Evolutionary conservation across 2,797 vertebrate genomes (phyloP), one percentile per base, ranked within the genome.

Genomic region (Chelmon rostratus): DNA sequence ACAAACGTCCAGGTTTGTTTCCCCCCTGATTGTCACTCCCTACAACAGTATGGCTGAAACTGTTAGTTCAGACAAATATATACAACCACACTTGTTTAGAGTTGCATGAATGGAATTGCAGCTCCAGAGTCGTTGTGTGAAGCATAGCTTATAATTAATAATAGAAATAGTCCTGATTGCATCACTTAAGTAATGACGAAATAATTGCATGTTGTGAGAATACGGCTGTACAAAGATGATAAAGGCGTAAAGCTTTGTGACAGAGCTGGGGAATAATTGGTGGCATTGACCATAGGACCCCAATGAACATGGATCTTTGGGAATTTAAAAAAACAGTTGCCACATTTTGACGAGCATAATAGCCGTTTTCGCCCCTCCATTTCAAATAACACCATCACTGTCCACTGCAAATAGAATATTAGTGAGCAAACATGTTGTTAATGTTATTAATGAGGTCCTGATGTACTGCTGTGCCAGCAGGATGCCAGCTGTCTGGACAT

Each of bases 361-460:
- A 53, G 35, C 18, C 53, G 23, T 74, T 78, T 80, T 35, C 15
- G 2, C 25, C 40, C 35, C 4, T 33, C 40, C 23, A 44, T 81
- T 46, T 76, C 7, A 73, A 82, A 81, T n/a, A 67, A 47, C 52
- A 28, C 44, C 63, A 69, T 52, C 59, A 19, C 33, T 52, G 33
- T 66, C 59, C 18, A 13, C 64, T 62, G 49, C 54, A 81, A 82
- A 70, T 66, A 77, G 49, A 68, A 79, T 70, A 50, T 75, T 70
- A 59, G 67, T 31, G 62, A 72, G 70, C 74, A 83, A 84, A 81
- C 77, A 42, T 65, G 73, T 81, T 78, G 81, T 84, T 86, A 79
- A 88, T 80, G 64, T 70, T 82, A 81, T 90, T 88, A 90, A 89
- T 90, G 84, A 90, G 79, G 78, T 88, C 81, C 77, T 87, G 84